A percentile compares a stretch with the other conserved stretches of the same genome.
These are phyloP conservation scores for Psilopogon haemacephalus DNA, from an alignment of 2,113 vertebrate species.

Conservation along the genomic window DNA sequence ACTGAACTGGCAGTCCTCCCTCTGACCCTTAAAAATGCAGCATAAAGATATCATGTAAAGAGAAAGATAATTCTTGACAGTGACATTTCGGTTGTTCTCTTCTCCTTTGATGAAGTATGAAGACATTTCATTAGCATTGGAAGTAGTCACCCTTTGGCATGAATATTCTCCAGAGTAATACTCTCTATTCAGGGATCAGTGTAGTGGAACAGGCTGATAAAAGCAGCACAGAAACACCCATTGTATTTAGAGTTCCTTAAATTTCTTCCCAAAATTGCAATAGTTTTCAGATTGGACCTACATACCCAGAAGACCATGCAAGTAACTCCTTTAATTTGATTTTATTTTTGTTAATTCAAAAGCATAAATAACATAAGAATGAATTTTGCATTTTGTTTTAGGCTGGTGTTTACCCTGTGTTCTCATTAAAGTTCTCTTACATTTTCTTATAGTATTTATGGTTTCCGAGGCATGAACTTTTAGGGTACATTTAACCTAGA, in stretches of 20 bases:
- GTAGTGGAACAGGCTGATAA: not conserved
- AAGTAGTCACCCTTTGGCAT: conserved; percentile 6
- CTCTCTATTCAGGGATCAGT: not conserved
- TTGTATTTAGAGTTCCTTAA: not conserved
- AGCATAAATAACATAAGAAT: not conserved
- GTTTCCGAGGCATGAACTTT: not conserved
- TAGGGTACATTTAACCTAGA: not conserved
- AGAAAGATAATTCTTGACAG: not conserved
- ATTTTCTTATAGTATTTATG: not conserved
- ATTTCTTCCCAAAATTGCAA: not conserved
- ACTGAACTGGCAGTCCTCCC: not conserved
- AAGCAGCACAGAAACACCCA: not conserved
- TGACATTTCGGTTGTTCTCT: not conserved
- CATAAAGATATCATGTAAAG: not conserved
- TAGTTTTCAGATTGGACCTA: not conserved
- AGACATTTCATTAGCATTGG: not conserved
- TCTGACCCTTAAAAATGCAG: not conserved
- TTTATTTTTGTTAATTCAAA: not conserved
- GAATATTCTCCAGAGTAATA: conserved; percentile 6
- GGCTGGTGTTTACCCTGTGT: not conserved
- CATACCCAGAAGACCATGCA: not conserved
- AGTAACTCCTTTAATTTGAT: not conserved
- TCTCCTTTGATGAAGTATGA: not conserved
- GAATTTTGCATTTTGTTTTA: not conserved
- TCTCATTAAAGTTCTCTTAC: not conserved